phyloP scores from a whole-genome alignment of 1,140 invertebrate genomes.

The Melanaphis sacchari region DNA sequence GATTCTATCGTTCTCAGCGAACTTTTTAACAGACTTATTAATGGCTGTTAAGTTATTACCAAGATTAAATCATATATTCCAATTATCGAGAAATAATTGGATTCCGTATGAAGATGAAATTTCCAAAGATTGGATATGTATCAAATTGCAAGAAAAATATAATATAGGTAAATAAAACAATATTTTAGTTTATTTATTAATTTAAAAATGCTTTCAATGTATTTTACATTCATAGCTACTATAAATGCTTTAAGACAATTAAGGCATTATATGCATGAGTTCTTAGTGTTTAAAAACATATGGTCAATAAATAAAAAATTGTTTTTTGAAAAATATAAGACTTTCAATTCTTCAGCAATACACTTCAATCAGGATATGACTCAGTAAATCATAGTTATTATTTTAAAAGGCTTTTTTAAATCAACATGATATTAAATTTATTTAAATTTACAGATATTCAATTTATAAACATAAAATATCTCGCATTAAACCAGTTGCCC shows the following conservation, averaged over 20 bases:
- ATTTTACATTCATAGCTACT: conserved; percentile 2
- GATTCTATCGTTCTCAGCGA: conserved; percentile 2
- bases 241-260: conserved; percentile 32
- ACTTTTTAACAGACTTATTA: conserved; percentile 24
- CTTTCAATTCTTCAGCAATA: neutral
- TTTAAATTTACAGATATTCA: neutral
- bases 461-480: conserved; percentile 14
- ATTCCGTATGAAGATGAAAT: conserved; percentile 13
- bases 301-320: conserved; percentile 25
- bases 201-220: neutral
- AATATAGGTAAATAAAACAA: neutral
- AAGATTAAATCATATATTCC: neutral
- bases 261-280: neutral
- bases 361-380: conserved; percentile 24
- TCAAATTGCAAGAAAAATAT: neutral
- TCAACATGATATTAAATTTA: neutral
- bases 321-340: conserved; percentile 33
- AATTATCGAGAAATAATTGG: neutral
- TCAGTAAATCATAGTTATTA: neutral
- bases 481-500: conserved; percentile 9
- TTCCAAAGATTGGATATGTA: neutral
- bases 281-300: neutral
- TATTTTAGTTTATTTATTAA: neutral
- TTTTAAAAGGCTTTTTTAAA: neutral
- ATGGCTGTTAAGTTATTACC: neutral